Percentiles rank a stretch among this genome's conserved stretches.
These are phyloP conservation scores for Agrenia bidenticulata DNA, from an alignment of 2,888 invertebrate species.

Conservation along the genomic window DNA sequence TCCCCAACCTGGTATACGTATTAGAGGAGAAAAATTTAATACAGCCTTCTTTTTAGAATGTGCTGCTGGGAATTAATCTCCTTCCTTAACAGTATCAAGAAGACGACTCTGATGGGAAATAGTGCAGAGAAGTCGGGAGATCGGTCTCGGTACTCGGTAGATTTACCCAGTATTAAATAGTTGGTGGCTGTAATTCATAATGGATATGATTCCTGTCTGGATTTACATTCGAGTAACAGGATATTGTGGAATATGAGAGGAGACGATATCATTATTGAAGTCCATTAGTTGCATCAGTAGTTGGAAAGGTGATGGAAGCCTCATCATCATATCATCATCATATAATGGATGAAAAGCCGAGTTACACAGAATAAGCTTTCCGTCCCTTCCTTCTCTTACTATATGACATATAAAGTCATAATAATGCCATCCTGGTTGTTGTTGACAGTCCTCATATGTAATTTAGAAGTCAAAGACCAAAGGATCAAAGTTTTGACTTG, in stretches of 20 bases:
- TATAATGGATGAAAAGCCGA: background rate
- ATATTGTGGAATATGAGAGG: conserved; percentile 15
- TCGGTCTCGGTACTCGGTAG: no score
- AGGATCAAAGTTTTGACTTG: conserved; percentile 3
- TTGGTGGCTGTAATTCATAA: conserved; percentile 9
- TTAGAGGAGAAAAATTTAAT: no score
- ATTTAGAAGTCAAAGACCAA: conserved; percentile 8
- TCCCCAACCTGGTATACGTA: background rate
- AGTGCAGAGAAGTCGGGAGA: no score
- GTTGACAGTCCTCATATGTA: background rate
- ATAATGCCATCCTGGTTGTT: no score
- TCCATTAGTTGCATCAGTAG: conserved; percentile 13
- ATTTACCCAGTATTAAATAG: no score
- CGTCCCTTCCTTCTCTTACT: background rate
- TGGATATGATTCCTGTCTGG: conserved; percentile 3
- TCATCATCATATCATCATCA: background rate
- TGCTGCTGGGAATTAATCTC: no score
- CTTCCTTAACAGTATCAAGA: no score
- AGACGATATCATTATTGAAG: conserved; percentile 17
- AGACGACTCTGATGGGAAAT: no score
- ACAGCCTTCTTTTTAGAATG: no score
- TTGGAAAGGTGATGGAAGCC: background rate
- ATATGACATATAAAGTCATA: no score
- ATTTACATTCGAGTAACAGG: conserved; percentile 16
- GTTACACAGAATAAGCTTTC: background rate